Conservation (phyloP, 2,888 invertebrate genomes). For the Athrips mouffetella region DNA sequence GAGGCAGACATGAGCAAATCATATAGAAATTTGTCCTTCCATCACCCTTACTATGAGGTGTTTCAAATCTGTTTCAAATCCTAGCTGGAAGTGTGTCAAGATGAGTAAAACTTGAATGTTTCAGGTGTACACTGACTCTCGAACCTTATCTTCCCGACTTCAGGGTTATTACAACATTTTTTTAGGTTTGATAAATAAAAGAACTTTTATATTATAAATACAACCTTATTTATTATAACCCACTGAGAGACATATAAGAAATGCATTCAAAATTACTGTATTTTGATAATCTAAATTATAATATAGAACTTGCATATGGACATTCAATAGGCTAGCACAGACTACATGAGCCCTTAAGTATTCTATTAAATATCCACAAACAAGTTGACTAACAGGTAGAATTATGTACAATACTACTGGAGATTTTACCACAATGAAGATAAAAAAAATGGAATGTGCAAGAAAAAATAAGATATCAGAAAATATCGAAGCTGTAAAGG, state of each 20-base stretch:
- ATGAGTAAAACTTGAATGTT: too few relatives aligned
- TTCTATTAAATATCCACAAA: slow-evolving; percentile 23
- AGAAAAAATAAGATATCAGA: not conserved
- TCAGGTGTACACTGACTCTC: too few relatives aligned
- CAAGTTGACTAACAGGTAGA: slow-evolving; percentile 24
- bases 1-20: too few relatives aligned
- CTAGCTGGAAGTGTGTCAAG: too few relatives aligned
- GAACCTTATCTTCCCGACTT: too few relatives aligned
- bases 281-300: slow-evolving; percentile 54
- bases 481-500: not conserved
- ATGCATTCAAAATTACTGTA: slow-evolving; percentile 75
- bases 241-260: slow-evolving; percentile 63
- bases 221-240: slow-evolving; percentile 68
- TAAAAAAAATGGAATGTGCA: slow-evolving; percentile 12
- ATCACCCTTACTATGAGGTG: too few relatives aligned
- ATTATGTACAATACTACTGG: not conserved
- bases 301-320: slow-evolving; percentile 35
- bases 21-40: too few relatives aligned
- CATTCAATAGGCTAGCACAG: slow-evolving; percentile 16
- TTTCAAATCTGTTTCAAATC: too few relatives aligned
- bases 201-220: slow-evolving; percentile 61
- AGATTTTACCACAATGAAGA: not conserved
- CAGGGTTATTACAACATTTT: not conserved
- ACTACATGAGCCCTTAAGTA: slow-evolving; percentile 1
- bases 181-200: not conserved